Evolutionary conservation across 1,140 invertebrate species (phyloP), one percentile per base, ranked within the genome.

Genomic region (Atta colombica): DNA sequence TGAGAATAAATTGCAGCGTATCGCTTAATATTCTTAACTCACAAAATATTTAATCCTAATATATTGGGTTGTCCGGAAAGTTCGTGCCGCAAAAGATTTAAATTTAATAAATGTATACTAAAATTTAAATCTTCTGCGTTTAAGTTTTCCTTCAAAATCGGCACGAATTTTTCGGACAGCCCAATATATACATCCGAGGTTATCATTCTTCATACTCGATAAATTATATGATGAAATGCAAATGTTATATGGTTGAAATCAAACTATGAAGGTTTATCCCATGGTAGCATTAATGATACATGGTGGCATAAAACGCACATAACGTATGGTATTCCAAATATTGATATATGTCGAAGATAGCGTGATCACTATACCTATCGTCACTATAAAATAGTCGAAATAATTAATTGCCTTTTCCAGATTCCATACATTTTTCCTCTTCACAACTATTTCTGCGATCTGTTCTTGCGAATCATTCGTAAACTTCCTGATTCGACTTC

Each of bases 261-360:
- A 68, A 58, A 55, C 7, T 71, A 45, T 12, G 21, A 89, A 49
- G n/a, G 14, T 86, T 78, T 89, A 14, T 12, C 68, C 21, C 5
- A 85, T 18, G 0, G 89, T 91, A 0, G 91, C 94, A 86, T 97
- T 97, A 3, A 96, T 89, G 53, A 97, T 96, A 93, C 97, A 97
- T 28, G 97, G 96, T 25, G 96, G 96, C 4, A 96, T 96, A 88
- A 97, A 97, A 68, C 95, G 95, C 0, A 96, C 96, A 55, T 96
- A 96, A 53, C 90, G 93, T 55, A 96, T 95, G 0, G 96, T 96
- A 91, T 96, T 96, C 68, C 93, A 94, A 87, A 97, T 94, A 93
- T 96, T 97, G 0, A 96, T 96, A 89, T 96, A 97, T 16, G 96
- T 97, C 0, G 96, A 96, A 0, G 96, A 94, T 5, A 96, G 55